Conservation (phyloP, 2,797 vertebrate genomes). For the Catamblyrhynchus diadema region DNA sequence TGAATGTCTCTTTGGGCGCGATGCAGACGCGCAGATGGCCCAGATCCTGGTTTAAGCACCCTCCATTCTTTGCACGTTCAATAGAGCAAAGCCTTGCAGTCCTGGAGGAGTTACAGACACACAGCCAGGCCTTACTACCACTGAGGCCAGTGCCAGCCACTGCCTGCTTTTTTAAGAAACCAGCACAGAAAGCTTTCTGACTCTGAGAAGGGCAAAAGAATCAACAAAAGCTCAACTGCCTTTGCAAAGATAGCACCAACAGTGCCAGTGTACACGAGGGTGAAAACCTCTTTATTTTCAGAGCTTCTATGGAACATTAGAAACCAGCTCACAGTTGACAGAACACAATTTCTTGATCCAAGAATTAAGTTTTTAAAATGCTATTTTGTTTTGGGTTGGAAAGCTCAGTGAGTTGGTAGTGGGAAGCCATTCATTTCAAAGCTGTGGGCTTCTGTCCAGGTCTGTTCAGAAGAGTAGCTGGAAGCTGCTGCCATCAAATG, state of each 20-base stretch:
- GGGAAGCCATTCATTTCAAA: conserved; percentile 47
- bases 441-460: conserved; percentile 20
- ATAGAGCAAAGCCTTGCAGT: not conserved
- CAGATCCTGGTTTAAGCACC: conserved; percentile 19
- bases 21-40: conserved; percentile 11
- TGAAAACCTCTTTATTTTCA: conserved; percentile 61
- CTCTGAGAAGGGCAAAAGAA: conserved; percentile 10
- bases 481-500: conserved; percentile 68
- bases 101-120: conserved; percentile 14
- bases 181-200: conserved; percentile 56
- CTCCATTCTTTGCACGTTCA: not conserved
- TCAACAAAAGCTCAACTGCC: conserved; percentile 47
- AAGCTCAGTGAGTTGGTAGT: conserved; percentile 28
- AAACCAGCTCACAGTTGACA: conserved; percentile 9
- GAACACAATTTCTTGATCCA: conserved; percentile 14
- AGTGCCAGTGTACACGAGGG: conserved; percentile 25
- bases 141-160: conserved; percentile 11
- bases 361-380: conserved; percentile 40
- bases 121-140: conserved; percentile 4
- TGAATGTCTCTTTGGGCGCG: not conserved
- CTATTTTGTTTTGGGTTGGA: conserved; percentile 35
- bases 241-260: conserved; percentile 49
- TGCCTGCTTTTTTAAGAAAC: conserved; percentile 11
- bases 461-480: conserved; percentile 35
- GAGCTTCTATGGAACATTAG: not conserved